Conservation (phyloP, 2,113 vertebrate genomes). For the Canis aureus region DNA sequence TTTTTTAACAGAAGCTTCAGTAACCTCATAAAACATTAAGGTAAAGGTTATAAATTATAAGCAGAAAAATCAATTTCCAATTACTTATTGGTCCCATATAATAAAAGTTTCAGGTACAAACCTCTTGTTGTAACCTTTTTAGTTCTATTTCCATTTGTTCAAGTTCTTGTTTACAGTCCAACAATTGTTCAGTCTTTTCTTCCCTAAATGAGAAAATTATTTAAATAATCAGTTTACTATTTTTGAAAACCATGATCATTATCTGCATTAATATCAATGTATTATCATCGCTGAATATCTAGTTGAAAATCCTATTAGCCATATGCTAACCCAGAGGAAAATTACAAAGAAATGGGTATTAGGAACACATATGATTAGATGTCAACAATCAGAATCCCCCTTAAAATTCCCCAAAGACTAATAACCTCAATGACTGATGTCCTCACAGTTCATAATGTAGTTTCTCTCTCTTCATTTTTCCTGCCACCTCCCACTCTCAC, state of each 20-base stretch:
- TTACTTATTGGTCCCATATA: neutral
- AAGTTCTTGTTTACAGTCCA: constrained; percentile 97
- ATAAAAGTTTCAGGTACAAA: constrained; percentile 76
- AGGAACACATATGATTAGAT: neutral
- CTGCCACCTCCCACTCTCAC: neutral
- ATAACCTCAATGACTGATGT: neutral
- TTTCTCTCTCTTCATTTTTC: neutral
- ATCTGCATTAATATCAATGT: constrained; percentile 35
- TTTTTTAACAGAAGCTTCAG: constrained; percentile 16
- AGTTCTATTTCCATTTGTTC: constrained; percentile 95
- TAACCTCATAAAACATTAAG: constrained; percentile 34
- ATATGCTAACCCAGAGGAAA: neutral
- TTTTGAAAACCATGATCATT: constrained; percentile 32
- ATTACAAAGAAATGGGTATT: neutral
- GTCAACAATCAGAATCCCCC: neutral
- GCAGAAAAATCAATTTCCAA: constrained; percentile 29
- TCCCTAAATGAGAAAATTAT: constrained; percentile 86
- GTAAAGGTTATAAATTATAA: neutral
- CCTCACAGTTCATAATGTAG: neutral
- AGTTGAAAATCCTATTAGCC: neutral
- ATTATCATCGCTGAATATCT: constrained; percentile 11
- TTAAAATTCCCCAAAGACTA: constrained; percentile 30
- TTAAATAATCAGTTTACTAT: constrained; percentile 40
- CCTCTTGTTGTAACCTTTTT: constrained; percentile 97
- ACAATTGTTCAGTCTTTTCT: constrained; percentile 97